Evolutionary conservation across 2,797 vertebrate species (phyloP).

Genomic region (Tapirus indicus): DNA sequence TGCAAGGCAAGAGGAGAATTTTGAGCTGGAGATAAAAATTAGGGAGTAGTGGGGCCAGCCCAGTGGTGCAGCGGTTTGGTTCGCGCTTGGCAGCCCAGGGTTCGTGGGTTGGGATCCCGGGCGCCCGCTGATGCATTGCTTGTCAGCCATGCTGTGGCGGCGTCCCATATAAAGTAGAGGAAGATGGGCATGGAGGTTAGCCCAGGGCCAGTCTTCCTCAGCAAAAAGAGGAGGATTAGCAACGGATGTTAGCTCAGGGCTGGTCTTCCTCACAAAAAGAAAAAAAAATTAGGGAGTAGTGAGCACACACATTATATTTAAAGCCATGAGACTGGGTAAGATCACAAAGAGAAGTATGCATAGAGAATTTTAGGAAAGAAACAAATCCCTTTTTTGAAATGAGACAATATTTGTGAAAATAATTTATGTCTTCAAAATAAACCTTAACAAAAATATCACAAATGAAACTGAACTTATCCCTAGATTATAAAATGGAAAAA

Average conservation of each 20-base stretch:
- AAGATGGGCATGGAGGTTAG: too few species aligned
- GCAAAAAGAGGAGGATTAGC: too few species aligned
- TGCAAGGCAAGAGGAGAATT: neutral
- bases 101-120: too few species aligned
- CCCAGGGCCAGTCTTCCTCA: too few species aligned
- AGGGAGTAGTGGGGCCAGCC: neutral
- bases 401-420: neutral
- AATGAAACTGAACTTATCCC: neutral
- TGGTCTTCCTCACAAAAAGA: too few species aligned
- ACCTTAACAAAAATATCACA: neutral
- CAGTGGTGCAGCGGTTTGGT: too few species aligned
- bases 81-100: too few species aligned
- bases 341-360: neutral
- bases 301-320: neutral
- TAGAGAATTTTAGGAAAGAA: neutral
- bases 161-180: too few species aligned
- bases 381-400: neutral
- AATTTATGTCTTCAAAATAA: conserved; percentile 1
- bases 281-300: neutral
- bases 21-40: neutral
- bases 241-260: too few species aligned
- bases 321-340: neutral
- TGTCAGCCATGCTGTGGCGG: too few species aligned
- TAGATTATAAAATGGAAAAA: neutral
- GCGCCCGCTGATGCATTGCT: too few species aligned